Conservation (phyloP, 2,113 vertebrate species). For the Xyrauchen texanus region DNA sequence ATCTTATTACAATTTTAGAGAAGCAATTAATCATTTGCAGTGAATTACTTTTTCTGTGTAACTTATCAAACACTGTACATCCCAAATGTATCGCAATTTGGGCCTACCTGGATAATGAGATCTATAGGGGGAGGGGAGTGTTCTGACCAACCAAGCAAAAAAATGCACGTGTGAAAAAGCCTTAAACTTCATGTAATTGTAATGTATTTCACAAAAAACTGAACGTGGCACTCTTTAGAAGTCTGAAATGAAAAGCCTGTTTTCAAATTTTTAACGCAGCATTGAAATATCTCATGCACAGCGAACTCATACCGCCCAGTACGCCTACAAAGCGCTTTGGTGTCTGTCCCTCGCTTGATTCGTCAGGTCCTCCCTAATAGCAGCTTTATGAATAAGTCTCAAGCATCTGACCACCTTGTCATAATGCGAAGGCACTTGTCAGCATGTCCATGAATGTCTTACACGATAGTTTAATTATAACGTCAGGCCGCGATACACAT, state of each 20-base stretch:
- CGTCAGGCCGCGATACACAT: constrained; percentile 76
- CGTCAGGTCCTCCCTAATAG: constrained; percentile 58
- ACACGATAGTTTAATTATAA: constrained; percentile 86
- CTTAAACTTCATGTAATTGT: not conserved
- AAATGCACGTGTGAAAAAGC: too few relatives aligned
- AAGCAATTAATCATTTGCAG: too few relatives aligned
- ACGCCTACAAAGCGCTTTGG: constrained; percentile 45
- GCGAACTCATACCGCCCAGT: constrained; percentile 12
- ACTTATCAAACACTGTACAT: too few relatives aligned
- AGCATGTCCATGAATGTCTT: constrained; percentile 78
- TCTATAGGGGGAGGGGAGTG: too few relatives aligned
- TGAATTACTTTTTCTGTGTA: too few relatives aligned
- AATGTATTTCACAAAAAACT: not conserved
- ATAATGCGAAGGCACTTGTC: constrained; percentile 80
- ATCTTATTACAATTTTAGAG: too few relatives aligned
- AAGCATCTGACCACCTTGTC: constrained; percentile 77
- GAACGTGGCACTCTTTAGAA: not conserved
- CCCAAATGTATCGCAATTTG: too few relatives aligned
- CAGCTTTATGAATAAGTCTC: constrained; percentile 76
- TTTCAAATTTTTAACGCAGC: constrained; percentile 34
- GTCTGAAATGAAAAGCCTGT: constrained; percentile 23
- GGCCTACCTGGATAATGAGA: too few relatives aligned
- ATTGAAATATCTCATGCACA: constrained; percentile 37
- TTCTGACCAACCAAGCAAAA: too few relatives aligned
- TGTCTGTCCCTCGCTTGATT: constrained; percentile 46